Evolutionary conservation across 2,113 vertebrate genomes (phyloP).

Genomic region (Anoplopoma fimbria): DNA sequence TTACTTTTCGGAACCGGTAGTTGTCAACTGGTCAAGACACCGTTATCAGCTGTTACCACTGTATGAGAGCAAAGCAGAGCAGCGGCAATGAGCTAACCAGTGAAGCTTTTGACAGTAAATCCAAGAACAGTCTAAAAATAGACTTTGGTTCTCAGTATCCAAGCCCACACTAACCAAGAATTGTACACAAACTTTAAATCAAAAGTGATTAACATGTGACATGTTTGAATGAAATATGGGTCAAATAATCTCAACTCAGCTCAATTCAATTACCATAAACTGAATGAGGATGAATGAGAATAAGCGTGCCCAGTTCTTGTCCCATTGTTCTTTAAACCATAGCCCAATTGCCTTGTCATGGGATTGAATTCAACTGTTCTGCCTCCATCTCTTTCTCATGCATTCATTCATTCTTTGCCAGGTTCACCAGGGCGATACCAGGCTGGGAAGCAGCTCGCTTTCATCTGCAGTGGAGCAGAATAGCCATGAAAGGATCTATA

Average conservation of each 20-base stretch:
- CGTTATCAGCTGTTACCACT: too few species aligned
- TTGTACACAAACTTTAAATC: background rate
- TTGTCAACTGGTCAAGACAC: too few species aligned
- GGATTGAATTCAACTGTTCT: slow-evolving; percentile 40
- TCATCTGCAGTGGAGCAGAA: slow-evolving; percentile 47
- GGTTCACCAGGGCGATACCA: slow-evolving; percentile 38
- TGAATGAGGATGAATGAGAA: slow-evolving; percentile 37
- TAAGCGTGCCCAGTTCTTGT: background rate
- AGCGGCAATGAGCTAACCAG: background rate
- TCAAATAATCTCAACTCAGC: slow-evolving; percentile 4
- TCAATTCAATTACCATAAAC: slow-evolving; percentile 22
- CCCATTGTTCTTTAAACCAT: slow-evolving; percentile 35
- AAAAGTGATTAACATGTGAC: background rate
- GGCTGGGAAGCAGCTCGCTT: slow-evolving; percentile 31
- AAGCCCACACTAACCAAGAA: background rate
- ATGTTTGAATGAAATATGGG: background rate
- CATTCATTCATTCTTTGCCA: slow-evolving; percentile 57
- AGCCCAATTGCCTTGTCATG: slow-evolving; percentile 9
- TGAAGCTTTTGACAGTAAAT: background rate
- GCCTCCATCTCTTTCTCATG: slow-evolving; percentile 36
- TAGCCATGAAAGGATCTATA: slow-evolving; percentile 58
- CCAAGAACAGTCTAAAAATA: background rate
- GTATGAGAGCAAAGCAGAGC: background rate
- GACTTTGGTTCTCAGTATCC: background rate
- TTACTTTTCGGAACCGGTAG: too few species aligned